These are phyloP conservation scores for Contarinia nasturtii DNA, from an alignment of 1,140 invertebrate species.

Conservation along the genomic window DNA sequence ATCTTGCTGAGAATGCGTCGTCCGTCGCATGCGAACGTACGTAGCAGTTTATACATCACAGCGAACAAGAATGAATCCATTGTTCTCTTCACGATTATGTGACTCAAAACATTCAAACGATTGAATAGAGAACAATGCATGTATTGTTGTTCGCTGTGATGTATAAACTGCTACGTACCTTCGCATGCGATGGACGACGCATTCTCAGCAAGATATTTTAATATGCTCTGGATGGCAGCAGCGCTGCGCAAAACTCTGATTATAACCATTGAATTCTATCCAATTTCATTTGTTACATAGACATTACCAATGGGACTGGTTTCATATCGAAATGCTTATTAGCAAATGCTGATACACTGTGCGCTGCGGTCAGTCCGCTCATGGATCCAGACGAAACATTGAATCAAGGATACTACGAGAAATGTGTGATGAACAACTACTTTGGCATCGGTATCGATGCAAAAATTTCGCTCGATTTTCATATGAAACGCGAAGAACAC, in stretches of 20 bases:
- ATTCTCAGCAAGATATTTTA: too few relatives aligned
- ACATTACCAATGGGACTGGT: slow-evolving; percentile 44
- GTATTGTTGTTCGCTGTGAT: too few relatives aligned
- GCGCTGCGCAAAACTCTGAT: too few relatives aligned
- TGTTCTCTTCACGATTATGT: background rate
- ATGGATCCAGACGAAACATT: slow-evolving; percentile 83
- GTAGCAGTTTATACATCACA: too few relatives aligned
- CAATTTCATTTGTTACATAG: slow-evolving; percentile 16
- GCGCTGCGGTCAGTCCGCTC: slow-evolving; percentile 80
- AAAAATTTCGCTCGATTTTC: slow-evolving; percentile 94
- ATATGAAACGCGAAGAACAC: slow-evolving; percentile 93
- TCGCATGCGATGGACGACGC: too few relatives aligned
- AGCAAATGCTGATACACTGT: slow-evolving; percentile 90
- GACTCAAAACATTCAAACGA: too few relatives aligned
- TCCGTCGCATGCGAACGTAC: too few relatives aligned
- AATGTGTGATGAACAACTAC: slow-evolving; percentile 98
- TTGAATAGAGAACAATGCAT: too few relatives aligned
- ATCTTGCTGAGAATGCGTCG: too few relatives aligned
- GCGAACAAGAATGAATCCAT: background rate
- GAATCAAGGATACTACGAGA: slow-evolving; percentile 80
- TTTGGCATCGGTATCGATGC: slow-evolving; percentile 98
- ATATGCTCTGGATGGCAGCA: too few relatives aligned
- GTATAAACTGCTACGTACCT: too few relatives aligned
- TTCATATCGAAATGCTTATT: slow-evolving; percentile 80
- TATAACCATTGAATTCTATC: background rate